phyloP scores from a whole-genome alignment of 2,888 invertebrate species.

The Leucoma salicis region DNA sequence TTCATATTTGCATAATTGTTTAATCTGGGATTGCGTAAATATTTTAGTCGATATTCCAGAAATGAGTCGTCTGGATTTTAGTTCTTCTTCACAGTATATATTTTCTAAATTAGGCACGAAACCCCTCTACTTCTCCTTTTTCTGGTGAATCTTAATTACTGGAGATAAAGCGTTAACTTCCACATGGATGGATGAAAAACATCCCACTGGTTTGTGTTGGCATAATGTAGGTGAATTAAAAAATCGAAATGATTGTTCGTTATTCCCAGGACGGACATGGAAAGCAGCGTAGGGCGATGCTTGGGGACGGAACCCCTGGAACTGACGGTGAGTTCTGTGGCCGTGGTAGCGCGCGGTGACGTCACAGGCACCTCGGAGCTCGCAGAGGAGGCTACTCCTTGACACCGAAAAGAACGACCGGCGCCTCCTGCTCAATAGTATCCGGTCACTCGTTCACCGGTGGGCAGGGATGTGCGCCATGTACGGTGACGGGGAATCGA shows the following conservation, averaged over 20 bases:
- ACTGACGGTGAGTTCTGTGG: slow-evolving; percentile 49
- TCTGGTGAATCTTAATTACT: too few relatives aligned
- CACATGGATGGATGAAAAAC: too few relatives aligned
- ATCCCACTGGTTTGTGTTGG: too few relatives aligned
- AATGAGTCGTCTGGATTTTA: too few relatives aligned
- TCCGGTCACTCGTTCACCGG: background rate
- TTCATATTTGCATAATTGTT: too few relatives aligned
- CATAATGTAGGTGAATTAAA: too few relatives aligned
- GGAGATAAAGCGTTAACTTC: too few relatives aligned
- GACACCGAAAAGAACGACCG: slow-evolving; percentile 38
- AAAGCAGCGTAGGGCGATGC: slow-evolving; percentile 73
- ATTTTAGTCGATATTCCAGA: too few relatives aligned
- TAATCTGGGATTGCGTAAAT: too few relatives aligned
- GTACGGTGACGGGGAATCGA: background rate
- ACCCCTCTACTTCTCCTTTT: too few relatives aligned
- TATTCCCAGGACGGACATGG: slow-evolving; percentile 69
- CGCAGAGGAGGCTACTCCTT: slow-evolving; percentile 74
- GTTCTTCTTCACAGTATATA: too few relatives aligned
- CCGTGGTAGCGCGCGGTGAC: slow-evolving; percentile 45
- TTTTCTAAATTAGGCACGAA: too few relatives aligned
- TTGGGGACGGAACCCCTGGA: slow-evolving; percentile 57
- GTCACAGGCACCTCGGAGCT: slow-evolving; percentile 49
- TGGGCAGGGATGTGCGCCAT: background rate
- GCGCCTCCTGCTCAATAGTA: slow-evolving; percentile 7
- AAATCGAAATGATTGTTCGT: background rate